Conservation (phyloP, 2,888 invertebrate genomes). For the Sicus ferrugineus region DNA sequence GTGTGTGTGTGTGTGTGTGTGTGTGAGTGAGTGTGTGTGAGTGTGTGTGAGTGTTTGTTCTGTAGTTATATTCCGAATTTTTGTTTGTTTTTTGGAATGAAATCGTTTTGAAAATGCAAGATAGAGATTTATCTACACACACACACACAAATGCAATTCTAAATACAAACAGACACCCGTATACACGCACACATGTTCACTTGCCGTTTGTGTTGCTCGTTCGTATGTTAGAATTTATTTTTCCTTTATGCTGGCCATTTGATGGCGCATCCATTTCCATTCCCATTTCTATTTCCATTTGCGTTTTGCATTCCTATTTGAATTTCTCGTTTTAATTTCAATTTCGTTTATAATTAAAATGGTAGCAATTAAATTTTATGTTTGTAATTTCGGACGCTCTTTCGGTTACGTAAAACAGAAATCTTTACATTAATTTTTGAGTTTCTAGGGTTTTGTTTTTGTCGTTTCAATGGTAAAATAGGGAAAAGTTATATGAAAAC, state of each 20-base stretch:
- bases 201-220: background rate
- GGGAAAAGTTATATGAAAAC: no score
- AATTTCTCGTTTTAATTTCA: slow-evolving; percentile 4
- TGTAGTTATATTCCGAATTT: slow-evolving; percentile 11
- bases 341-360: slow-evolving; percentile 26
- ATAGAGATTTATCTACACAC: slow-evolving; percentile 9
- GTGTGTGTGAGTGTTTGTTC: slow-evolving; percentile 34
- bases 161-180: background rate
- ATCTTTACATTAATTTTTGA: background rate
- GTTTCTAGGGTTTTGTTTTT: background rate
- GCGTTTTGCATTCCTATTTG: background rate
- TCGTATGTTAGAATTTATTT: slow-evolving; percentile 7
- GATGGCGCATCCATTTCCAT: background rate
- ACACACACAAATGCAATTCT: background rate
- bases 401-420: no score
- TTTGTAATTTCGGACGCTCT: no score
- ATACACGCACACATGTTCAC: background rate
- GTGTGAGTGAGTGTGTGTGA: background rate
- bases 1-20: slow-evolving; percentile 13
- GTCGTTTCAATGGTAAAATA: no score
- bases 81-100: slow-evolving; percentile 28
- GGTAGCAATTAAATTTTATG: slow-evolving; percentile 17
- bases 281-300: slow-evolving; percentile 12
- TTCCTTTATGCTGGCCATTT: slow-evolving; percentile 14
- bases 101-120: slow-evolving; percentile 11